A percentile compares a stretch with the other conserved stretches of the same genome.
Conservation (phyloP, 2,888 invertebrate species). For the Tetramorium bicarinatum region DNA sequence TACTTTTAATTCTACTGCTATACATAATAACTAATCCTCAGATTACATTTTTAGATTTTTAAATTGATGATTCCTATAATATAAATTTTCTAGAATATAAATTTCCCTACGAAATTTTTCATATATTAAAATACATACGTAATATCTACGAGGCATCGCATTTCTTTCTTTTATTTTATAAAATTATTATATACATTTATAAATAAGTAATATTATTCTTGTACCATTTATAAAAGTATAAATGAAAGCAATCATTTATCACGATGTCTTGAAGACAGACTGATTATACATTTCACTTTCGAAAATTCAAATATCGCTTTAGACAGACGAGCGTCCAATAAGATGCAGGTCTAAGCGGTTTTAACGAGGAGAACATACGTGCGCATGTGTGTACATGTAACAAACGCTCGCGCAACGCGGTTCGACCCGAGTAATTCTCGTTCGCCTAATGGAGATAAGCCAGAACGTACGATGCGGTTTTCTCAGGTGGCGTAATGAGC, state of each 20-base stretch:
- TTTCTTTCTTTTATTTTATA: not conserved
- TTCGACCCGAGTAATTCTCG: conserved; percentile 71
- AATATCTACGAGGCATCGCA: not conserved
- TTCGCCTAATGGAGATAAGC: conserved; percentile 78
- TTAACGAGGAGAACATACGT: conserved; percentile 11
- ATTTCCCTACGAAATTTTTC: not conserved
- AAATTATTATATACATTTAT: not conserved
- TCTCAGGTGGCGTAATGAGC: conserved; percentile 78
- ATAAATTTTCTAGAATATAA: not conserved
- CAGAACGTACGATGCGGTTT: conserved; percentile 76
- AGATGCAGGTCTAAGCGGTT: not conserved
- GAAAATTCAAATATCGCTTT: not conserved
- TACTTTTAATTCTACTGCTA: not conserved
- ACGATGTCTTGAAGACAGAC: not conserved
- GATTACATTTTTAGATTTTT: not conserved
- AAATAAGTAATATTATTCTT: not conserved
- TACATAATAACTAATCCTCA: not conserved
- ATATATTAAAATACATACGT: too few relatives aligned
- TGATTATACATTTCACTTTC: not conserved
- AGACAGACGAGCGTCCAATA: not conserved
- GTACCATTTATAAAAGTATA: too few relatives aligned
- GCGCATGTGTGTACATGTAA: conserved; percentile 14
- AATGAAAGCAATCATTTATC: not conserved
- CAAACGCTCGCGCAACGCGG: conserved; percentile 52
- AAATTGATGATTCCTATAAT: not conserved